Percentiles rank a stretch among this genome's conserved stretches.
Evolutionary conservation across 1,140 invertebrate species (phyloP).

Genomic region (Whitmania pigra): DNA sequence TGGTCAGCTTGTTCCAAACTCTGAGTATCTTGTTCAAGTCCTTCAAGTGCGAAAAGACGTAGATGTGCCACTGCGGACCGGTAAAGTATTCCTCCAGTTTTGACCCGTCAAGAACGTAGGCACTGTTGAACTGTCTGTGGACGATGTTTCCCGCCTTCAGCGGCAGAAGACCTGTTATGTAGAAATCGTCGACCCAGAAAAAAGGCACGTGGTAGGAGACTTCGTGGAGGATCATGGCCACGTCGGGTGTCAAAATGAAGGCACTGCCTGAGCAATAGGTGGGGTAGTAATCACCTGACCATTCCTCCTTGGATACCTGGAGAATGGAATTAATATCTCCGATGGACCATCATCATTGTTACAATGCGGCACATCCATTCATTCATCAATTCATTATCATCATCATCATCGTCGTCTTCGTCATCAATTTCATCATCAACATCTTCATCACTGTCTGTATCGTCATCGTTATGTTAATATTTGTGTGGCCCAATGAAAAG

Average conservation of each 20-base stretch:
- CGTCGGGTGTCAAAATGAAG: slow-evolving; percentile 21
- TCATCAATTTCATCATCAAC: no score
- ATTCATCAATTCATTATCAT: no score
- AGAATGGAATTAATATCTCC: no score
- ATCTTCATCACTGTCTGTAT: no score
- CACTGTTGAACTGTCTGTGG: slow-evolving; percentile 24
- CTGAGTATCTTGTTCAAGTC: slow-evolving; percentile 19
- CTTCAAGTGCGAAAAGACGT: slow-evolving; percentile 25
- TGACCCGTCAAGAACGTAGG: slow-evolving; percentile 22
- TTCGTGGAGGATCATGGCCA: slow-evolving; percentile 19
- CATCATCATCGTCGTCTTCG: no score
- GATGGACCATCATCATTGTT: no score
- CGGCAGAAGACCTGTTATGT: slow-evolving; percentile 26
- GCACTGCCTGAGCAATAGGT: slow-evolving; percentile 25
- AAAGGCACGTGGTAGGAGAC: slow-evolving; percentile 26
- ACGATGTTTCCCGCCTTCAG: slow-evolving; percentile 22
- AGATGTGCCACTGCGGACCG: slow-evolving; percentile 23
- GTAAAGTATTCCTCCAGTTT: slow-evolving; percentile 24
- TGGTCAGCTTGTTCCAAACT: slow-evolving; percentile 20
- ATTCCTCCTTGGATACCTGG: slow-evolving; percentile 20
- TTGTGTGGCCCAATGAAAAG: no score
- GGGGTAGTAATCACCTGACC: slow-evolving; percentile 22
- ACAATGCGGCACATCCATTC: no score
- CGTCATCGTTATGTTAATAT: no score
- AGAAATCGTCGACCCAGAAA: slow-evolving; percentile 30